These are phyloP conservation scores for Lethrus apterus DNA, from an alignment of 1,140 invertebrate species.

Conservation along the genomic window DNA sequence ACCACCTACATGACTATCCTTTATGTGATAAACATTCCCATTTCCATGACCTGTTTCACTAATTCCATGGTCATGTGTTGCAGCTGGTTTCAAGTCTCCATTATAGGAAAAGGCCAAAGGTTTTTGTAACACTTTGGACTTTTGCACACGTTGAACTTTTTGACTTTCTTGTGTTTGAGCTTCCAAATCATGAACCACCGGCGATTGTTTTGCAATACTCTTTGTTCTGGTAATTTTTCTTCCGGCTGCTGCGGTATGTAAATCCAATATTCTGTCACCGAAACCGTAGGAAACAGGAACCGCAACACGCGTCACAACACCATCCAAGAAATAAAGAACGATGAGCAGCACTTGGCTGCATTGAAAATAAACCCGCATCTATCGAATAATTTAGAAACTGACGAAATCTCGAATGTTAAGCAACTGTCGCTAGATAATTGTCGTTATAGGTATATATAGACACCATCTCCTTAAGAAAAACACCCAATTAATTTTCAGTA, in stretches of 20 bases:
- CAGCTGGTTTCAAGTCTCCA: constrained; percentile 13
- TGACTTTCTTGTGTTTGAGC: not conserved
- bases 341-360: too few relatives aligned
- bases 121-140: constrained; percentile 24
- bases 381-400: too few relatives aligned
- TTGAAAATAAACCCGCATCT: too few relatives aligned
- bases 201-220: not conserved
- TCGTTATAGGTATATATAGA: too few relatives aligned
- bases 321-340: too few relatives aligned
- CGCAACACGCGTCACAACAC: too few relatives aligned
- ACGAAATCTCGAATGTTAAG: too few relatives aligned
- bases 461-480: too few relatives aligned
- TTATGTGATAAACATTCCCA: not conserved
- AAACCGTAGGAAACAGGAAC: not conserved
- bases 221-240: not conserved
- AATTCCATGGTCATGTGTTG: not conserved
- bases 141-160: constrained; percentile 1
- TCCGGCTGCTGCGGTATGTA: not conserved
- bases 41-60: not conserved
- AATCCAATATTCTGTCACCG: constrained; percentile 5
- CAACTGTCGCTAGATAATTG: too few relatives aligned
- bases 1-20: not conserved
- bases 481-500: too few relatives aligned
- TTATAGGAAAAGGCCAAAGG: constrained; percentile 29
- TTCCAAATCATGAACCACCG: not conserved